Percentiles rank a stretch among this genome's conserved stretches.
These are phyloP conservation scores for Agrotis ipsilon DNA, from an alignment of 2,888 invertebrate species.

Conservation along the genomic window DNA sequence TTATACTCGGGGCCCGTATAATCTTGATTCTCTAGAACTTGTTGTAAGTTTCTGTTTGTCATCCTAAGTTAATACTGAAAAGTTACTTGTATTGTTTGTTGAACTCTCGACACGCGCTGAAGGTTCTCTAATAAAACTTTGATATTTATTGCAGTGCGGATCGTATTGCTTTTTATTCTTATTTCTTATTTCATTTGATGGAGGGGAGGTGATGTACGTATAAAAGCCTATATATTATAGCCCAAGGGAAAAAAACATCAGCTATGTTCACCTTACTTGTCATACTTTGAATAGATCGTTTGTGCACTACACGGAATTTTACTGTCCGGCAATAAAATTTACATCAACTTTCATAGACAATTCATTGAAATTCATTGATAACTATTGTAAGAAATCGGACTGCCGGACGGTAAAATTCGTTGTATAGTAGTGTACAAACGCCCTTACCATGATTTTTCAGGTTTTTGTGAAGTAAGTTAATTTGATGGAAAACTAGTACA, in stretches of 20 bases:
- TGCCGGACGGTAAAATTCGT: no score
- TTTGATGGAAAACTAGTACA: no score
- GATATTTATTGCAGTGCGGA: conserved; percentile 60
- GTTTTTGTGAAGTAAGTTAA: no score
- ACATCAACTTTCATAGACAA: no score
- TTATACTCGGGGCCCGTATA: conserved; percentile 50
- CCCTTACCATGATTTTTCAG: neutral
- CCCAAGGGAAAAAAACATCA: neutral
- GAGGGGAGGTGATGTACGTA: no score
- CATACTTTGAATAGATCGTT: no score
- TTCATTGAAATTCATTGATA: no score
- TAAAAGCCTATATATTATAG: no score
- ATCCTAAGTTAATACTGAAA: conserved; percentile 65
- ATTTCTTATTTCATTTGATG: conserved; percentile 6
- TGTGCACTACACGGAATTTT: no score
- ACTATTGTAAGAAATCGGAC: no score
- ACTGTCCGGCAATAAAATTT: no score
- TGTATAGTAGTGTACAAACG: no score
- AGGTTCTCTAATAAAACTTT: conserved; percentile 59
- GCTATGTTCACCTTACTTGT: neutral
- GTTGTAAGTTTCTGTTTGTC: conserved; percentile 62
- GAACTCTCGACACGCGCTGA: conserved; percentile 53
- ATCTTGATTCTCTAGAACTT: conserved; percentile 57
- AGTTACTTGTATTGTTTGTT: conserved; percentile 60
- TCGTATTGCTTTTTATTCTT: conserved; percentile 31